Evolutionary conservation across 2,113 vertebrate genomes (phyloP).

Genomic region (Rhynchopsitta pachyrhyncha): DNA sequence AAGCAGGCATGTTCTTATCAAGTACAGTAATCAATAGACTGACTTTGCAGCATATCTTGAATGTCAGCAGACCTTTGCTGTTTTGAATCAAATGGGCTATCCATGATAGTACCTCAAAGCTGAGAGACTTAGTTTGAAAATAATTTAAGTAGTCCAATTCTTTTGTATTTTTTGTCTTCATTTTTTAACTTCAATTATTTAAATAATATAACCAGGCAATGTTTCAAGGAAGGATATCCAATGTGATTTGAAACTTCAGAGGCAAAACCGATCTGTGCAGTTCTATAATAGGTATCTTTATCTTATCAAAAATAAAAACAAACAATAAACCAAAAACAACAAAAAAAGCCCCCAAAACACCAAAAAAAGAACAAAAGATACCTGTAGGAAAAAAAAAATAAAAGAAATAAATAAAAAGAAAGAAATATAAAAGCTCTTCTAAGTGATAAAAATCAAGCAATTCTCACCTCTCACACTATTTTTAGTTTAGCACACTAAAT

Average conservation of each 20-base stretch:
- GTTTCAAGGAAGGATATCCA: not conserved
- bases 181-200: not conserved
- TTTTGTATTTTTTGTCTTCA: not conserved
- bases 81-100: not conserved
- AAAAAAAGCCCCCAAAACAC: no score
- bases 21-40: not conserved
- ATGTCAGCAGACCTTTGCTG: not conserved
- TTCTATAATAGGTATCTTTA: not conserved
- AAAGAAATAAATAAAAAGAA: no score
- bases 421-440: not conserved
- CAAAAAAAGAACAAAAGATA: not conserved
- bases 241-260: not conserved
- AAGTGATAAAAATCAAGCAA: not conserved
- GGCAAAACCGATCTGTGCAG: rapidly evolving
- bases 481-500: not conserved
- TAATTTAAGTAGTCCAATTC: not conserved
- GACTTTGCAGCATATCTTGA: not conserved
- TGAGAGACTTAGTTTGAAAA: not conserved
- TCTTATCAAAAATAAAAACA: not conserved
- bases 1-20: not conserved
- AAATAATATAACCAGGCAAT: not conserved
- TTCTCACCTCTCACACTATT: not conserved
- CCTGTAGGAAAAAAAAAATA: not conserved
- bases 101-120: not conserved
- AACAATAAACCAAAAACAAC: not conserved